phyloP scores from a whole-genome alignment of 2,113 vertebrate species.

The Istiophorus platypterus region DNA sequence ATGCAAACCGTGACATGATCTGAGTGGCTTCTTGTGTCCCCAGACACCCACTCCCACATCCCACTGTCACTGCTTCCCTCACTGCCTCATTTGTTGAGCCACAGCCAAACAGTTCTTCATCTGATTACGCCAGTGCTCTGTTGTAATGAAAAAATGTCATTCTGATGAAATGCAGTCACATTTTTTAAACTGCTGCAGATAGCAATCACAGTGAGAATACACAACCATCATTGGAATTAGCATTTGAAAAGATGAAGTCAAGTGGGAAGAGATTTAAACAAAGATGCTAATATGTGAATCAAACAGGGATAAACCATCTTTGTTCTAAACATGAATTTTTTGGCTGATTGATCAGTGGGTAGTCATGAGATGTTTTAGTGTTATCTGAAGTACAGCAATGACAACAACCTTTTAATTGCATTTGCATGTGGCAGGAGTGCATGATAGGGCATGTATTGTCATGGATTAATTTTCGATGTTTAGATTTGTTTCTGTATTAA shows the following conservation, averaged over 20 bases:
- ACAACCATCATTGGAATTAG: constrained; percentile 24
- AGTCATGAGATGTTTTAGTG: constrained; percentile 17
- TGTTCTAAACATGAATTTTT: constrained; percentile 37
- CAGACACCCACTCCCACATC: neutral
- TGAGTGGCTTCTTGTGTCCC: neutral
- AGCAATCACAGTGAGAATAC: constrained; percentile 14
- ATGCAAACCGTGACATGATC: constrained; percentile 8
- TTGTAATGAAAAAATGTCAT: constrained; percentile 77
- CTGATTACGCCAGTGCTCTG: constrained; percentile 55
- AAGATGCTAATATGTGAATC: constrained; percentile 36
- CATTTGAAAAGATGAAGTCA: constrained; percentile 53
- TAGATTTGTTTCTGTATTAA: constrained; percentile 11
- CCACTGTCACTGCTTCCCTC: neutral
- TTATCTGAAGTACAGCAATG: constrained; percentile 26
- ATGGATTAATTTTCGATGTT: constrained; percentile 20
- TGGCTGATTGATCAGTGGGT: constrained; percentile 13
- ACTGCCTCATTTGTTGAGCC: constrained; percentile 16
- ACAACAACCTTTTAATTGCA: constrained; percentile 23
- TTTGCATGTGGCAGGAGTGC: constrained; percentile 12
- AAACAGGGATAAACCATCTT: constrained; percentile 11
- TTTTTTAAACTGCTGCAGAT: constrained; percentile 42
- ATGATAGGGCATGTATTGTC: neutral
- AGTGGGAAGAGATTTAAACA: constrained; percentile 37
- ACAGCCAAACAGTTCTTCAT: constrained; percentile 58
- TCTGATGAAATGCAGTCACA: constrained; percentile 60